Evolutionary conservation across 2,113 vertebrate genomes (phyloP), one percentile per base, ranked within the genome.

Genomic region (Seriola rivoliana): DNA sequence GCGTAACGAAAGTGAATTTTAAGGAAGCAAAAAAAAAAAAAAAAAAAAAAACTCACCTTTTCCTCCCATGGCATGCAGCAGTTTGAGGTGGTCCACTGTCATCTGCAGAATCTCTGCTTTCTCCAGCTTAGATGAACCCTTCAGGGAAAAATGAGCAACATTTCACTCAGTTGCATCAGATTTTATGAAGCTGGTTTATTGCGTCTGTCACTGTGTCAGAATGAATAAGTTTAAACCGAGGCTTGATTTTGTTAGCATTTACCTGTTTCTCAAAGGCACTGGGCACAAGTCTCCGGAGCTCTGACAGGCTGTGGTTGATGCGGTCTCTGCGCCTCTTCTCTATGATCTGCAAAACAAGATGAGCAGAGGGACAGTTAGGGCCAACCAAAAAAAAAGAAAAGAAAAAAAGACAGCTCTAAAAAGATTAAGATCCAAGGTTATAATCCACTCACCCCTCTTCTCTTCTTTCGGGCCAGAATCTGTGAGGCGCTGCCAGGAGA

Each of bases 71-170:
- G 97, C 96, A 0, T 98, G 97, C 80, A 99, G 95, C 93, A 97
- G 96, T 93, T 98, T 98, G 73, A 99, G 92, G 86, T 99, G 97
- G 88, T 99, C 97, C 81, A 99, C 97, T 0, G 97, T 98, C 97
- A 99, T 98, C 90, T 98, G 97, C 36, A 98, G 95, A 80, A 99
- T 98, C 93, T 99, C 97, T 0, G 97, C 97, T 89, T 99, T 99
- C 92, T 98, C 97, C 92, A 98, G 91, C 89, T 98, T 98, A 34
- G 97, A 98, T 29, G 97, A 98, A 8, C 97, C 97, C 97, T 99
- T 93, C 52, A 80, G 1, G 42, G 57, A 13, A 42, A 36, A 67
- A 34, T 8, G 1, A 52, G 3, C 14, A n/a, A 23, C 29, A 29
- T 46, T 63, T 57, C 5, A 58, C 23, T 38, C 8, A 25, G 40